Evolutionary conservation across 2,113 vertebrate genomes (phyloP), one percentile per base, ranked within the genome.

Genomic region (Willisornis vidua): DNA sequence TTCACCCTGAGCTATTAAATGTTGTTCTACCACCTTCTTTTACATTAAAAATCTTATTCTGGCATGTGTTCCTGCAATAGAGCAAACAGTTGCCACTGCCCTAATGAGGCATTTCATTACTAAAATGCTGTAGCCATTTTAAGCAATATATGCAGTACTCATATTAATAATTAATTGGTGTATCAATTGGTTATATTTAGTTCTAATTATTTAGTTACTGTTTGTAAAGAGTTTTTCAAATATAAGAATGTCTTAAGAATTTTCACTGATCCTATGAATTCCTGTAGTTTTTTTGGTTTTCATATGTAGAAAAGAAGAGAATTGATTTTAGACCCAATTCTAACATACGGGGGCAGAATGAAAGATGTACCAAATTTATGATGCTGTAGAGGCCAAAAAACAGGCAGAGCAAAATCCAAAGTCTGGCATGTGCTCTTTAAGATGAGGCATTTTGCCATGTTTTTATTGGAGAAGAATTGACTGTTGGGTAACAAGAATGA

Each of bases 391-490:
- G 62, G 87, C 91, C 52, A 77, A 91, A 87, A 87, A 91, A 15
- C 45, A 89, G 37, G 33, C 77, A 89, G 77, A 68, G 24, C 43
- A 71, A 76, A 84, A 86, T 84, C 43, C 68, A 41, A 67, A 85
- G 35, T 82, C 73, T 94, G 71, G 37, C 66, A 52, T 39, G 55
- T 45, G 72, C 54, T 90, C 43, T 85, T 94, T 85, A 75, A 78
- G 85, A 61, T 22, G 33, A 71, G 83, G 89, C 70, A 79, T 61
- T 95, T 85, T 96, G 86, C 93, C 87, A 89, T 95, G 62, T 92
- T 95, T 96, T 89, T 92, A 24, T 95, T 95, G 95, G 94, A 95
- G 39, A 87, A 89, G 73, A 35, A 33, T 28, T 91, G n/a, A 63
- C 29, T 85, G 41, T 89, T 81, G 65, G 68, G 52, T 86, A 92